These are phyloP conservation scores for Caprella mutica DNA, from an alignment of 2,888 invertebrate species.

Conservation along the genomic window DNA sequence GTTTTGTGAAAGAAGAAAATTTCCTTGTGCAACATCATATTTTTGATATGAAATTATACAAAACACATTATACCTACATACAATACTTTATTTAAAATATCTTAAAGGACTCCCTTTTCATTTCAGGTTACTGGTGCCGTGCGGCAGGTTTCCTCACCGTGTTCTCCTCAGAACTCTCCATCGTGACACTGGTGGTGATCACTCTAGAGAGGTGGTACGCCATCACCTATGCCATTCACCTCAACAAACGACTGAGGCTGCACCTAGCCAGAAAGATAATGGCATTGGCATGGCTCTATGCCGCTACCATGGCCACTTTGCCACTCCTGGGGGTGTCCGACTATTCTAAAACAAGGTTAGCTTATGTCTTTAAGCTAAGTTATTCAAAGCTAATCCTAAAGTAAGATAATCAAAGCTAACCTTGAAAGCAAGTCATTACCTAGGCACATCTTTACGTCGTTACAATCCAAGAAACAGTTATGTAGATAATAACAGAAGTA, in stretches of 20 bases:
- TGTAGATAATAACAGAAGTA: not conserved
- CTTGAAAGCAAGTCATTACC: no score
- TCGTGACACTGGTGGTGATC: slow-evolving; percentile 73
- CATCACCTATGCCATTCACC: slow-evolving; percentile 67
- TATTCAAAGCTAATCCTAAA: no score
- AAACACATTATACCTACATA: no score
- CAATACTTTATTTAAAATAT: no score
- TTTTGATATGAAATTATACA: no score
- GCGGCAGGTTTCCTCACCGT: slow-evolving; percentile 78
- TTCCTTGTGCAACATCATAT: no score
- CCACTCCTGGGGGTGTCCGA: slow-evolving; percentile 73
- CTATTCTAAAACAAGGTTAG: slow-evolving; percentile 67
- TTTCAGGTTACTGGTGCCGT: slow-evolving; percentile 60
- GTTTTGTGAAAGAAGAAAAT: no score
- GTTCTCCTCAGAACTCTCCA: slow-evolving; percentile 73
- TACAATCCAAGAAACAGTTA: not conserved
- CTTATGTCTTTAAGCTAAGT: no score
- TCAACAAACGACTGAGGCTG: slow-evolving; percentile 65
- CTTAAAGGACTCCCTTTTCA: no score
- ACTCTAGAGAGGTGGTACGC: slow-evolving; percentile 63
- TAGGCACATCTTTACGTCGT: not conserved
- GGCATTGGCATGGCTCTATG: slow-evolving; percentile 66
- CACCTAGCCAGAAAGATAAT: slow-evolving; percentile 58
- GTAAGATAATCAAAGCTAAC: not conserved
- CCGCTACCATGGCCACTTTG: slow-evolving; percentile 60